Percentiles rank a stretch among this genome's conserved stretches.
Evolutionary conservation across 2,888 invertebrate genomes (phyloP).

Genomic region (Leptinotarsa tumamoca): DNA sequence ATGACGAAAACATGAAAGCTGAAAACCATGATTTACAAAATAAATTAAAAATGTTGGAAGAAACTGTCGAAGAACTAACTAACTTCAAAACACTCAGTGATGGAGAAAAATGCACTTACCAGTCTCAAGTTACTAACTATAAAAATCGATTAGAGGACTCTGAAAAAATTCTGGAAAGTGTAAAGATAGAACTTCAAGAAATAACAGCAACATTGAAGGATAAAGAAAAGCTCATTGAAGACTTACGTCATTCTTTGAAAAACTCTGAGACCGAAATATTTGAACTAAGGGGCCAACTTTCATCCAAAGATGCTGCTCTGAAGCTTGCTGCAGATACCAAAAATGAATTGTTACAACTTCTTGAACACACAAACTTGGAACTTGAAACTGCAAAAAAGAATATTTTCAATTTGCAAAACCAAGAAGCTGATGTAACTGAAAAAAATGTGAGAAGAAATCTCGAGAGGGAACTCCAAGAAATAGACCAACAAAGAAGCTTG

Average conservation of each 20-base stretch:
- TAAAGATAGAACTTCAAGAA: conserved; percentile 34
- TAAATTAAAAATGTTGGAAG: conserved; percentile 47
- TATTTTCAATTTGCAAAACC: conserved; percentile 41
- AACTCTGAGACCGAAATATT: conserved; percentile 29
- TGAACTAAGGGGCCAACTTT: conserved; percentile 27
- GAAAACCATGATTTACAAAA: conserved; percentile 36
- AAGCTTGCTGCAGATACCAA: conserved; percentile 42
- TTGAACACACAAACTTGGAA: conserved; percentile 43
- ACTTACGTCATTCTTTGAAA: conserved; percentile 25
- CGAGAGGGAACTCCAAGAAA: conserved; percentile 44
- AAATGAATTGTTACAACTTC: conserved; percentile 38
- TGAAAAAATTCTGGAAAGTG: conserved; percentile 25
- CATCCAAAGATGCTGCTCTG: conserved; percentile 35
- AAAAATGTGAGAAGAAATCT: conserved; percentile 42
- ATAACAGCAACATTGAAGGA: conserved; percentile 22
- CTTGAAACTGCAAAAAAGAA: conserved; percentile 44
- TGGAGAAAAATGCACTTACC: conserved; percentile 52
- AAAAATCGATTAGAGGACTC: conserved; percentile 36
- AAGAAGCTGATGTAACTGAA: conserved; percentile 38
- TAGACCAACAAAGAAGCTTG: conserved; percentile 42
- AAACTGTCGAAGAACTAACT: conserved; percentile 49
- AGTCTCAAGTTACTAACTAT: conserved; percentile 45
- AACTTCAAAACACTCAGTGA: conserved; percentile 51
- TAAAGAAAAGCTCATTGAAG: conserved; percentile 28
- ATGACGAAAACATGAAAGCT: conserved; percentile 10